A percentile compares a stretch with the other conserved stretches of the same genome.
phyloP scores from a whole-genome alignment of 2,888 invertebrate species.

The Agrypnus murinus region DNA sequence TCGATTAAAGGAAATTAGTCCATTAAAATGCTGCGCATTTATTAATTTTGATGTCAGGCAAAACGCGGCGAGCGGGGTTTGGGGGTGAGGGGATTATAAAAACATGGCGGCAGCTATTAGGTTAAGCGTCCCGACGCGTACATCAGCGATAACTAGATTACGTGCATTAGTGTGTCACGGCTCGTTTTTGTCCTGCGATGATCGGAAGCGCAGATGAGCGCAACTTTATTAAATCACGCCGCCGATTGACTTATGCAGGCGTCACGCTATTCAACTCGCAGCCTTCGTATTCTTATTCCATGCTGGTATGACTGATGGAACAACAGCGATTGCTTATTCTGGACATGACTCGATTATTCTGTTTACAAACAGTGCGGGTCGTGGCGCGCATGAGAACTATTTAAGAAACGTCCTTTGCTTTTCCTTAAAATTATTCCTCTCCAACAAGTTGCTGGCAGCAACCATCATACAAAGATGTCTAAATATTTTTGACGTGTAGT shows the following conservation, averaged over 20 bases:
- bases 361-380: conserved; percentile 69
- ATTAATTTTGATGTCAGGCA: conserved; percentile 57
- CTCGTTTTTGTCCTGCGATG: conserved; percentile 62
- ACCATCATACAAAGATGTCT: conserved; percentile 32
- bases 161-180: conserved; percentile 67
- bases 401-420: conserved; percentile 37
- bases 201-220: conserved; percentile 56
- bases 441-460: too few relatives aligned
- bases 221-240: conserved; percentile 60
- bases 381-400: conserved; percentile 66
- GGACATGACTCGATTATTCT: conserved; percentile 68
- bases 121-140: conserved; percentile 59
- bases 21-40: conserved; percentile 57
- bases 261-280: conserved; percentile 43
- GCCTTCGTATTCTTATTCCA: conserved; percentile 49
- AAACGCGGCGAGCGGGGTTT: too few relatives aligned
- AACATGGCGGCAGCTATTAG: conserved; percentile 61
- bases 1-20: conserved; percentile 57
- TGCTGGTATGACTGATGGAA: conserved; percentile 51
- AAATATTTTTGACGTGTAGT: neutral
- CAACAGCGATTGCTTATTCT: conserved; percentile 65
- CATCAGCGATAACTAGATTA: conserved; percentile 65
- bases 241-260: conserved; percentile 52
- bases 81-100: conserved; percentile 59
- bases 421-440: too few relatives aligned